Evolutionary conservation across 2,888 invertebrate genomes (phyloP), one percentile per base, ranked within the genome.

Genomic region (Tyria jacobaeae): DNA sequence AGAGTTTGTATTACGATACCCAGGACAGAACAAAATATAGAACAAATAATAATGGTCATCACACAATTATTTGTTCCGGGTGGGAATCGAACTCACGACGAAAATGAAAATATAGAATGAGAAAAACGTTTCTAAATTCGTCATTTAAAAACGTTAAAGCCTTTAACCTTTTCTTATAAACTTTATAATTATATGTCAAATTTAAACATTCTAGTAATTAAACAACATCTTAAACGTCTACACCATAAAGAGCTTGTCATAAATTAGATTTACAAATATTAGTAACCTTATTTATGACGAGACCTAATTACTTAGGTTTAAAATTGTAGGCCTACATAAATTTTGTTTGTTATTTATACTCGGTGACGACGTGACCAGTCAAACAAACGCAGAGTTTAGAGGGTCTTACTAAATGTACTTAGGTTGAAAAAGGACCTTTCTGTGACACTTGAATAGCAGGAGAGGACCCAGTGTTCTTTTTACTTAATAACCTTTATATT

Each of bases 321-420:
- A 76, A 68, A 68, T 73, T 78, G 74, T 68, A 76, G 73, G 71
- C 61, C 70, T 64, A 71, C 71, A 72, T 78, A 78, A 77, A 79
- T 78, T 74, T 70, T 78, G 77, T 78, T 81, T 81, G 75, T 78
- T 79, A 79, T 84, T 86, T 86, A 82, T 80, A 78, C 81, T 80
- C 78, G 64, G 71, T 64, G 64, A 75, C 73, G 76, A 82, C 82
- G 82, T 85, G 82, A 82, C 84, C 81, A 82, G 78, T 82, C 80
- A 84, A 86, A 85, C 83, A 84, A 82, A 80, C 66, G 62, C 69
- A 64, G 78, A 74, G 78, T 80, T 81, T 82, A 85, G 87, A 88
- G 83, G 86, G 82, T 79, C 71, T 65, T 66, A 53, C 80, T 85
- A 86, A n/a, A 86, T 86, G 82, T 82, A 83, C 81, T 83, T 79